Percentiles rank a stretch among this genome's conserved stretches.
Conservation (phyloP, 2,113 vertebrate species). For the Dicrurus megarhynchus region DNA sequence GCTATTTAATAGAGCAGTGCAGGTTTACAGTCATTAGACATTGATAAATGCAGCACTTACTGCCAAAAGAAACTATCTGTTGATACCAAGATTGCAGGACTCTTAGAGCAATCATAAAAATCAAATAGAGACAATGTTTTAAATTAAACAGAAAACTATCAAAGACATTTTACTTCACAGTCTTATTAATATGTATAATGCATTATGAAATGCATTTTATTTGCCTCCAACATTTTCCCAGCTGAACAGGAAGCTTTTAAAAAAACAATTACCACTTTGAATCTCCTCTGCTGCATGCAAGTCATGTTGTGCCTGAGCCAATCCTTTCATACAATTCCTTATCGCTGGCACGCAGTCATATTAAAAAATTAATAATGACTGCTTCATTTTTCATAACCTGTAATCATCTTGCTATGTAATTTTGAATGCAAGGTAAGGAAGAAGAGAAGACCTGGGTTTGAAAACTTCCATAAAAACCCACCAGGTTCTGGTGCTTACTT, state of each 20-base stretch:
- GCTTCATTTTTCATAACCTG: background rate
- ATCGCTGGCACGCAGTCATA: background rate
- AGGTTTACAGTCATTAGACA: background rate
- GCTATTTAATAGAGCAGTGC: background rate
- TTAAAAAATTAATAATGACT: background rate
- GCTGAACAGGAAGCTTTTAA: background rate
- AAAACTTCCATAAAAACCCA: background rate
- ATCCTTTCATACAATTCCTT: background rate
- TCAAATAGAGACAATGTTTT: background rate
- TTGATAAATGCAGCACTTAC: background rate
- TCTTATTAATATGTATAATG: constrained; percentile 4
- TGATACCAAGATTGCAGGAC: background rate
- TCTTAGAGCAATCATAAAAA: background rate
- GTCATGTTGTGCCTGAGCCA: background rate
- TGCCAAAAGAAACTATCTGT: background rate
- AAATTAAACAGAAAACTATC: background rate
- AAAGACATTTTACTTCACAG: background rate
- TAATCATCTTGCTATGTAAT: background rate
- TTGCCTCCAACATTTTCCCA: background rate
- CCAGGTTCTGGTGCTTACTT: background rate
- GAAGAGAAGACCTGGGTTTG: background rate
- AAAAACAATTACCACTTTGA: background rate
- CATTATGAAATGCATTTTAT: constrained; percentile 2
- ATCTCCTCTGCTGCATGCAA: background rate
- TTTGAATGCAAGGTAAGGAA: background rate